Percentiles rank a stretch among this genome's conserved stretches.
phyloP scores from a whole-genome alignment of 2,797 vertebrate species.

The Helostoma temminkii region DNA sequence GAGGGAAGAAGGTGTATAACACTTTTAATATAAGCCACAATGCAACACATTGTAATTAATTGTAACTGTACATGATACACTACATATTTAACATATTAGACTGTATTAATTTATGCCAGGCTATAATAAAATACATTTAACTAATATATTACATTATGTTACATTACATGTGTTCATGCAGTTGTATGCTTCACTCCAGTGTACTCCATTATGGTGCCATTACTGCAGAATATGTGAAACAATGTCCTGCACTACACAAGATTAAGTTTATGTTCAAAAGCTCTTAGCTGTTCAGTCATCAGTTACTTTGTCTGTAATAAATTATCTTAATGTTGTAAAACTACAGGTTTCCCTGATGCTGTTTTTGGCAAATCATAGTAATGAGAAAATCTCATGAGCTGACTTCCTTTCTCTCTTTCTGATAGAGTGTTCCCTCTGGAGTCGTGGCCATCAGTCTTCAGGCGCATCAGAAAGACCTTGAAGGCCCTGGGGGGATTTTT shows the following conservation, averaged over 20 bases:
- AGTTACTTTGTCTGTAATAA: too few relatives aligned
- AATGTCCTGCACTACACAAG: too few relatives aligned
- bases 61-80: too few relatives aligned
- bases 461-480: conserved; percentile 60
- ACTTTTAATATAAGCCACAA: too few relatives aligned
- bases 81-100: background rate
- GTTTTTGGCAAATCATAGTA: conserved; percentile 52
- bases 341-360: conserved; percentile 27
- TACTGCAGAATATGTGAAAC: too few relatives aligned
- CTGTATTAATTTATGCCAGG: background rate
- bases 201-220: too few relatives aligned
- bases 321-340: conserved; percentile 6
- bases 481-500: conserved; percentile 49
- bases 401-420: conserved; percentile 5
- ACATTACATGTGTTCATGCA: too few relatives aligned
- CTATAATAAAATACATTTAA: background rate
- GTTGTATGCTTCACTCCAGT: too few relatives aligned
- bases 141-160: conserved; percentile 1
- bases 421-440: conserved; percentile 52
- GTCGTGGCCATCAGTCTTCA: conserved; percentile 62
- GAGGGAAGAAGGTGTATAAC: too few relatives aligned
- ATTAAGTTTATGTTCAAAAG: too few relatives aligned
- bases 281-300: too few relatives aligned
- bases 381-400: conserved; percentile 33
- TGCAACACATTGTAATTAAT: too few relatives aligned